Evolutionary conservation across 2,113 vertebrate species (phyloP).

Genomic region (Electrona antarctica): DNA sequence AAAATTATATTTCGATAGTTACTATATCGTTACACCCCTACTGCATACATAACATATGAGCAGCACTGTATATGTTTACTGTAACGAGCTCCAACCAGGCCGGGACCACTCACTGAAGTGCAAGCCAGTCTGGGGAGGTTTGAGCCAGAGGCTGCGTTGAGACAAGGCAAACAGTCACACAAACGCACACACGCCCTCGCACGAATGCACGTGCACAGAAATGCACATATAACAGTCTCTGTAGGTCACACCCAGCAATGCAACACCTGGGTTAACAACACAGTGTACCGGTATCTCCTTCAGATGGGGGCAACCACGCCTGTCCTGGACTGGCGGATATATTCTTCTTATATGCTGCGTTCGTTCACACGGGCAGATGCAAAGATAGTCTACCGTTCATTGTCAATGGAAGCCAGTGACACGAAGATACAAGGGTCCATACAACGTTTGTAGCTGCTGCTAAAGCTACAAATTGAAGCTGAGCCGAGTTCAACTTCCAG

Average conservation of each 20-base stretch:
- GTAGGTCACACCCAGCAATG: neutral
- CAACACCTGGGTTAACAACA: slow-evolving; percentile 4
- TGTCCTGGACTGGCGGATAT: slow-evolving; percentile 26
- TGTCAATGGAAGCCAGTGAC: too few relatives aligned
- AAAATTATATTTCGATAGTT: too few relatives aligned
- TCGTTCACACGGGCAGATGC: neutral
- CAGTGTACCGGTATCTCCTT: slow-evolving; percentile 16
- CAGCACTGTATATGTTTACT: neutral
- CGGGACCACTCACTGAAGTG: neutral
- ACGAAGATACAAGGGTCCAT: too few relatives aligned
- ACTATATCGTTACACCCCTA: neutral
- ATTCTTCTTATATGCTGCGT: slow-evolving; percentile 3
- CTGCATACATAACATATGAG: neutral
- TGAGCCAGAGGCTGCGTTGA: slow-evolving; percentile 12
- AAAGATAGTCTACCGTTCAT: too few relatives aligned
- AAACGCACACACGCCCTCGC: neutral
- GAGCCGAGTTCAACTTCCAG: too few relatives aligned
- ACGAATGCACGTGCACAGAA: neutral
- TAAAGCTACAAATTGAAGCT: too few relatives aligned
- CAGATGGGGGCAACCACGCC: slow-evolving; percentile 49
- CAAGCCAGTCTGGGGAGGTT: slow-evolving; percentile 37
- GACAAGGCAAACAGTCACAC: neutral
- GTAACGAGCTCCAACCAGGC: neutral
- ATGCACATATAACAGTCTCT: neutral
- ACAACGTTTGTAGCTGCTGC: too few relatives aligned